Conservation (phyloP, 2,797 vertebrate genomes). For the Eleutherodactylus coqui region DNA sequence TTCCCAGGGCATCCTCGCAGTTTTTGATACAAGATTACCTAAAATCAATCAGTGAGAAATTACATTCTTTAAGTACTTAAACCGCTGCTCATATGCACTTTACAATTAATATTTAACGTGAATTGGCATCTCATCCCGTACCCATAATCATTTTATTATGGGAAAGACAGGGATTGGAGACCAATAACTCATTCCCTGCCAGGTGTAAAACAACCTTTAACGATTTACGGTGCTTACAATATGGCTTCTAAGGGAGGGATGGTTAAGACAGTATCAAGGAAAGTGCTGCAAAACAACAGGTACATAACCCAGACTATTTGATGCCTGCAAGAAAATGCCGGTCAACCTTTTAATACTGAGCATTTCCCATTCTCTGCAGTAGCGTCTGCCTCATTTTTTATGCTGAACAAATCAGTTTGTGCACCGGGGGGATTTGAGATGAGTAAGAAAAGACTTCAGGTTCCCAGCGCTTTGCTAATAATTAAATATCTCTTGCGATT, state of each 20-base stretch:
- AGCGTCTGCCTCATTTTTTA: conserved; percentile 42
- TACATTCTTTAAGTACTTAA: conserved; percentile 55
- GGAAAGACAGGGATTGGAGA: conserved; percentile 32
- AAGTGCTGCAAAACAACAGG: neutral
- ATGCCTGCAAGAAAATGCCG: conserved; percentile 2
- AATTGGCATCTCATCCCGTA: conserved; percentile 52
- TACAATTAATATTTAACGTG: conserved; percentile 59
- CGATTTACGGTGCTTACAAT: neutral
- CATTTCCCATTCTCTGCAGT: conserved; percentile 7
- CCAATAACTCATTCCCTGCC: conserved; percentile 28
- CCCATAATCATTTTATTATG: conserved; percentile 58
- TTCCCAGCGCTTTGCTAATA: conserved; percentile 41
- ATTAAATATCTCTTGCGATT: conserved; percentile 48
- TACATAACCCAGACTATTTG: conserved; percentile 15
- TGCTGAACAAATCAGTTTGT: conserved; percentile 52
- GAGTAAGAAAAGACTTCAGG: conserved; percentile 33
- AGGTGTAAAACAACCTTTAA: conserved; percentile 22
- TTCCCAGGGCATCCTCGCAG: conserved; percentile 28
- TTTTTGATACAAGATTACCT: conserved; percentile 45
- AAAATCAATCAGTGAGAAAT: conserved; percentile 53
- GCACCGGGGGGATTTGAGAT: conserved; percentile 14
- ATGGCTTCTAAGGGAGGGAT: neutral
- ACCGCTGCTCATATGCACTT: conserved; percentile 50
- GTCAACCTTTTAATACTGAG: conserved; percentile 39
- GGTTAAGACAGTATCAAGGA: neutral